These are phyloP conservation scores for Serrognathus titanus DNA, from an alignment of 2,888 invertebrate species.

Conservation along the genomic window DNA sequence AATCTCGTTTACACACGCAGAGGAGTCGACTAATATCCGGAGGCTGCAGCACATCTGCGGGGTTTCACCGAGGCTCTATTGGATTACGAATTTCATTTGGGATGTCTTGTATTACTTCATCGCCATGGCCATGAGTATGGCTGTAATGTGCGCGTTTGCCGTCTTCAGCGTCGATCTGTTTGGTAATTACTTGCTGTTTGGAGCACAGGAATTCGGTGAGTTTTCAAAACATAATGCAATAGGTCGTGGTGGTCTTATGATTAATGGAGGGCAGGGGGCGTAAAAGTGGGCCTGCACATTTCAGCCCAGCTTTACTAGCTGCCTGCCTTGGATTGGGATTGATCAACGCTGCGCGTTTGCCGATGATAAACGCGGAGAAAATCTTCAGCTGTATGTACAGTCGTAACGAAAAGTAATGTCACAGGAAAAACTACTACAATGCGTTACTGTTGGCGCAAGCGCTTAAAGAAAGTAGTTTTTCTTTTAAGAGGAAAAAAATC, in stretches of 20 bases:
- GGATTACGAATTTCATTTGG: constrained; percentile 58
- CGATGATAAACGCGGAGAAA: too few species aligned
- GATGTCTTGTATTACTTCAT: constrained; percentile 51
- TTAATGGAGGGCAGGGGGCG: too few species aligned
- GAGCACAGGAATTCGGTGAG: neutral
- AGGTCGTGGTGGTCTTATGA: too few species aligned
- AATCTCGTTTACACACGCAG: constrained; percentile 60
- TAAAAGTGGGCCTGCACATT: neutral
- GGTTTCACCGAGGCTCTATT: constrained; percentile 58
- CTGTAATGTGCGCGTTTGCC: constrained; percentile 14
- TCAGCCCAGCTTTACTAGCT: too few species aligned
- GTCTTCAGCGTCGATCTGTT: constrained; percentile 22
- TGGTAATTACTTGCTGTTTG: neutral
- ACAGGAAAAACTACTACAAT: too few species aligned
- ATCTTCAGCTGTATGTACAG: neutral
- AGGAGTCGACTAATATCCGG: constrained; percentile 60
- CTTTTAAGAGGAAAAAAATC: too few species aligned
- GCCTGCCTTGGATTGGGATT: too few species aligned
- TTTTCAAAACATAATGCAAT: too few species aligned
- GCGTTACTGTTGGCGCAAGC: too few species aligned
- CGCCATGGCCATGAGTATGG: constrained; percentile 20
- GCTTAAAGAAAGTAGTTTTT: too few species aligned
- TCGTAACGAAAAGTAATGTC: neutral
- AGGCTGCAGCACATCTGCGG: constrained; percentile 68
- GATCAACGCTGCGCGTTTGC: too few species aligned